These are phyloP conservation scores for Melitaea athalia DNA, from an alignment of 2,888 invertebrate species.

Conservation along the genomic window DNA sequence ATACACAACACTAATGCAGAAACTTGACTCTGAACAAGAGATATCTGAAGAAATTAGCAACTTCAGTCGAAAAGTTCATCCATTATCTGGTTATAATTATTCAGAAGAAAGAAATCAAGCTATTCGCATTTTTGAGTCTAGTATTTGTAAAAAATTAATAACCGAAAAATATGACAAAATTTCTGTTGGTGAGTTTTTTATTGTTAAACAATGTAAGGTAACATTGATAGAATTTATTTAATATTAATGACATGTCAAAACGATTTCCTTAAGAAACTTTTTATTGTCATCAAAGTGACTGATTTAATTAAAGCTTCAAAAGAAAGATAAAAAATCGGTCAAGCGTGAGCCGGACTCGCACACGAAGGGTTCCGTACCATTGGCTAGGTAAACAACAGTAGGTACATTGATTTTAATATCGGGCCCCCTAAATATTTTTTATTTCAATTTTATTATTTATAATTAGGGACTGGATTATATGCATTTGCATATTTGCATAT, in stretches of 20 bases:
- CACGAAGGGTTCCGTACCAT: too few relatives aligned
- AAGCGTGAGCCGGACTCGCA: too few relatives aligned
- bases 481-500: too few relatives aligned
- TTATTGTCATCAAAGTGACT: too few relatives aligned
- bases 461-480: too few relatives aligned
- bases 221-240: neutral
- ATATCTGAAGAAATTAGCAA: slow-evolving; percentile 77
- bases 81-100: slow-evolving; percentile 56
- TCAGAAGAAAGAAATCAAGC: slow-evolving; percentile 64
- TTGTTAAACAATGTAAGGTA: neutral
- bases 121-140: slow-evolving; percentile 86
- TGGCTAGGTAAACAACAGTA: too few relatives aligned
- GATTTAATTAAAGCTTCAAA: neutral
- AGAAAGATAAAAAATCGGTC: too few relatives aligned
- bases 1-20: slow-evolving; percentile 87
- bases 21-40: slow-evolving; percentile 76
- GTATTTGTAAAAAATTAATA: slow-evolving; percentile 91
- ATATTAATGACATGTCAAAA: too few relatives aligned
- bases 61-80: slow-evolving; percentile 75
- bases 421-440: too few relatives aligned
- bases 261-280: too few relatives aligned
- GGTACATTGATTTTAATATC: too few relatives aligned
- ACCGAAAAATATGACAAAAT: slow-evolving; percentile 92
- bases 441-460: too few relatives aligned
- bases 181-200: slow-evolving; percentile 76